Evolutionary conservation across 2,797 vertebrate species (phyloP).

Genomic region (Notolabrus celidotus): DNA sequence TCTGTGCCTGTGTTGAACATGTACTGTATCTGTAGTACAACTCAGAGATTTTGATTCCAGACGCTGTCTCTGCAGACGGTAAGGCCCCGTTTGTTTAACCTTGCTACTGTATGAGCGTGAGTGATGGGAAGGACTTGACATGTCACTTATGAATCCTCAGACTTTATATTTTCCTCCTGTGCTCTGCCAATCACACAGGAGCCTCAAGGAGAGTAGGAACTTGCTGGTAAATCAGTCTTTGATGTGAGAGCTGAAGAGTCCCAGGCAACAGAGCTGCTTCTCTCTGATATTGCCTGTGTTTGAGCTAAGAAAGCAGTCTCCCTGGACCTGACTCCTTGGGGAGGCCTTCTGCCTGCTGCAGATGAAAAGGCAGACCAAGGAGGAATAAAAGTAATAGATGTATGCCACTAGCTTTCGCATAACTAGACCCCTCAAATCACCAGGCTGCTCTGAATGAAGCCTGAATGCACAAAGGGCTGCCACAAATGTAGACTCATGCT

Average conservation of each 20-base stretch:
- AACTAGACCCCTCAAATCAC: slow-evolving; percentile 24
- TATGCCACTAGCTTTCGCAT: slow-evolving; percentile 42
- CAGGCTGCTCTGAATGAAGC: slow-evolving; percentile 10
- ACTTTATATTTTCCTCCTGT: slow-evolving; percentile 38
- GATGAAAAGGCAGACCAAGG: slow-evolving; percentile 48
- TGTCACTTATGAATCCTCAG: slow-evolving; percentile 39
- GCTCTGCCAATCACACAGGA: slow-evolving; percentile 58
- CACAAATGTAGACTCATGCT: slow-evolving; percentile 3
- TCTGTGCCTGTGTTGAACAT: slow-evolving; percentile 31
- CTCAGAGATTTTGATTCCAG: slow-evolving; percentile 26
- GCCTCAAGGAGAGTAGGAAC: slow-evolving; percentile 58
- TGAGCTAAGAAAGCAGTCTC: slow-evolving; percentile 62
- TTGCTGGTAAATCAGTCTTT: slow-evolving; percentile 66
- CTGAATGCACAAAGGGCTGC: slow-evolving; percentile 7
- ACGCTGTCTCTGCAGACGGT: slow-evolving; percentile 11
- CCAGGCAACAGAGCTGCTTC: slow-evolving; percentile 57
- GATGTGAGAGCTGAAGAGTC: slow-evolving; percentile 62
- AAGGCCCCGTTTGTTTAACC: slow-evolving; percentile 57
- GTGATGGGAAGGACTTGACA: slow-evolving; percentile 41
- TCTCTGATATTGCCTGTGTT: slow-evolving; percentile 65
- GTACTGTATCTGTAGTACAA: slow-evolving; percentile 5
- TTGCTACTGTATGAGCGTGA: slow-evolving; percentile 36
- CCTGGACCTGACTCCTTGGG: slow-evolving; percentile 56
- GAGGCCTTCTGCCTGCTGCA: slow-evolving; percentile 41
- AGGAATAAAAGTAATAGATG: slow-evolving; percentile 31